Percentiles rank a stretch among this genome's conserved stretches.
Evolutionary conservation across 2,888 invertebrate genomes (phyloP).

Genomic region (Elysia crispata): DNA sequence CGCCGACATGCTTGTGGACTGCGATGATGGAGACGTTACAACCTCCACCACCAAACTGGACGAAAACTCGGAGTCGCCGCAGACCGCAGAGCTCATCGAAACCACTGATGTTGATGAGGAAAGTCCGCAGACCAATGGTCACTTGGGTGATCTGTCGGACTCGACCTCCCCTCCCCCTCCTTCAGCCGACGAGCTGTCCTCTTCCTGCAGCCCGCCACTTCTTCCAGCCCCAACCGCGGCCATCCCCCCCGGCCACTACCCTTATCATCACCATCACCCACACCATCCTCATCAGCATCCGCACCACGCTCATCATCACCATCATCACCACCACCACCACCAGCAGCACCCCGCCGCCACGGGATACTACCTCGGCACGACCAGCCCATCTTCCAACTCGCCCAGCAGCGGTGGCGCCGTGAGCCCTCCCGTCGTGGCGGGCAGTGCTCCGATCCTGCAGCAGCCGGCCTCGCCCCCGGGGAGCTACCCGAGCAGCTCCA

Average conservation of each 20-base stretch:
- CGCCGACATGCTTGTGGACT: not conserved
- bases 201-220: slow-evolving; percentile 21
- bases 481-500: slow-evolving; percentile 44
- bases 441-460: slow-evolving; percentile 23
- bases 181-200: slow-evolving; percentile 32
- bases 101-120: not conserved
- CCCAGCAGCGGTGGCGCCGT: too few relatives aligned
- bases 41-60: not conserved
- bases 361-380: slow-evolving; percentile 35
- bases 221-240: not conserved
- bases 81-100: not conserved
- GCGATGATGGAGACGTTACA: not conserved
- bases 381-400: too few relatives aligned
- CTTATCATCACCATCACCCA: slow-evolving; percentile 15
- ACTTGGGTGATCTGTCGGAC: not conserved
- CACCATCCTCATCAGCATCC: slow-evolving; percentile 15
- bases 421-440: slow-evolving; percentile 18
- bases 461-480: slow-evolving; percentile 42
- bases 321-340: not conserved
- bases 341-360: slow-evolving; percentile 9
- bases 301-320: too few relatives aligned
- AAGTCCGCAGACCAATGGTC: not conserved
- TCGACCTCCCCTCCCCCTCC: slow-evolving; percentile 36
- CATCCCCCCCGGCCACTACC: not conserved
- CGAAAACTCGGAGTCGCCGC: not conserved